Base-by-base conservation (phyloP, 2,888 invertebrate species). In the Tetragonula carbonaria region DNA sequence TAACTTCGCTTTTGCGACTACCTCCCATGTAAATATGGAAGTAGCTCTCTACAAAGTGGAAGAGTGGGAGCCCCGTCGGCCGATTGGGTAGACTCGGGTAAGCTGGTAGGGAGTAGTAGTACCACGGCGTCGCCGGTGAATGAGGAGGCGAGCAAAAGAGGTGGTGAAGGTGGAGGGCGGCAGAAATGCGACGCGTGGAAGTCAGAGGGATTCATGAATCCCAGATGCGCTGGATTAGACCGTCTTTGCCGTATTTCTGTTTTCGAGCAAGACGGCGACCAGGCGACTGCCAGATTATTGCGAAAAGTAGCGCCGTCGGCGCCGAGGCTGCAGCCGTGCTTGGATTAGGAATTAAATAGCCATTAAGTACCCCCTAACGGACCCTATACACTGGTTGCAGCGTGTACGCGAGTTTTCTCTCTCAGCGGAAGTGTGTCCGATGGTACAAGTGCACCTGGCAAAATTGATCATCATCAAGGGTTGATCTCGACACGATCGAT, bases 11-110 rank as follows among this genome's bases (percentile, higher is more conserved):
- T 92, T 93, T 91, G 93, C 92, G 92, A 92, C 92, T 91, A 91
- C 91, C 91, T 89, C 90, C 89, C 92, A 90, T 93, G 94, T 94
- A 93, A 94, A 94, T 93, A 94, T 94, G 93, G 91, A 93, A 94
- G 93, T 92, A 91, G 92, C 92, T 92, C 90, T 92, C 88, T 87
- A 90, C 90, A 91, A 89, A 89, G 91, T 87, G 90, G 86, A 87
- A 90, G 90, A 88, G 87, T 88, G 87, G 90, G 90, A 87, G 82
- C 87, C 84, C 87, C 83, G 87, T 82, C 86, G 89, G 88, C 82
- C 85, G 90, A 88, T 89, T 89, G 90, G 86, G 77, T 85, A 84
- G 85, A 86, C 80, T 45, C 76, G 83, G 82, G 78, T 75, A 80
- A 80, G 84, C 78, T 84, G 86, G 90, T 82, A 84, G 90, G 83